Conservation (phyloP, 2,113 vertebrate species). For the Corythoichthys intestinalis region DNA sequence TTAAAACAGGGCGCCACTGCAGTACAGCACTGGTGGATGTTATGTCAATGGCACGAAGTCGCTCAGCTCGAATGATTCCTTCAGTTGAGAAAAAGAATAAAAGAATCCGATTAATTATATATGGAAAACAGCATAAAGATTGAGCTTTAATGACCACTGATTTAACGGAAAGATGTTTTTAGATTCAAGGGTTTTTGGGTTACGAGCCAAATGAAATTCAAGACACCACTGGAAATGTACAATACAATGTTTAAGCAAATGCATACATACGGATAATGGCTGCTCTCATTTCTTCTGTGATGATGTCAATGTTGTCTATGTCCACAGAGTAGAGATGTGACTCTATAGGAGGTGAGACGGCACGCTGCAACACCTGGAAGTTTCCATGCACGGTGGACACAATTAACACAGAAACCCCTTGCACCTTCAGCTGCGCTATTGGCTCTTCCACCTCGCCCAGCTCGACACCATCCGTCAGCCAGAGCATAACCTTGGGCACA, state of each 20-base stretch:
- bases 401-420: slow-evolving; percentile 83
- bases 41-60: slow-evolving; percentile 77
- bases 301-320: slow-evolving; percentile 87
- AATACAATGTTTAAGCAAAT: background rate
- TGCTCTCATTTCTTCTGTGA: slow-evolving; percentile 76
- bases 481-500: slow-evolving; percentile 87
- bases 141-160: too few species aligned
- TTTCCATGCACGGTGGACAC: slow-evolving; percentile 87
- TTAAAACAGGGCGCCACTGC: slow-evolving; percentile 80
- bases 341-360: slow-evolving; percentile 78
- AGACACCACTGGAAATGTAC: background rate
- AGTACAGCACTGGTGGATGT: slow-evolving; percentile 78
- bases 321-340: slow-evolving; percentile 88
- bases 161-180: too few species aligned
- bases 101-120: too few species aligned
- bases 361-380: slow-evolving; percentile 78
- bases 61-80: slow-evolving; percentile 81
- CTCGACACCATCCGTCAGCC: slow-evolving; percentile 91
- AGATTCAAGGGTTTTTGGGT: too few species aligned
- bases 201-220: background rate
- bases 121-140: too few species aligned
- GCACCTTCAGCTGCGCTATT: slow-evolving; percentile 78
- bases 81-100: background rate
- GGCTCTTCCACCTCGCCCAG: slow-evolving; percentile 80
- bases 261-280: slow-evolving; percentile 81